These are phyloP conservation scores for Pseudopodoces humilis DNA, from an alignment of 2,113 vertebrate genomes.

Conservation along the genomic window DNA sequence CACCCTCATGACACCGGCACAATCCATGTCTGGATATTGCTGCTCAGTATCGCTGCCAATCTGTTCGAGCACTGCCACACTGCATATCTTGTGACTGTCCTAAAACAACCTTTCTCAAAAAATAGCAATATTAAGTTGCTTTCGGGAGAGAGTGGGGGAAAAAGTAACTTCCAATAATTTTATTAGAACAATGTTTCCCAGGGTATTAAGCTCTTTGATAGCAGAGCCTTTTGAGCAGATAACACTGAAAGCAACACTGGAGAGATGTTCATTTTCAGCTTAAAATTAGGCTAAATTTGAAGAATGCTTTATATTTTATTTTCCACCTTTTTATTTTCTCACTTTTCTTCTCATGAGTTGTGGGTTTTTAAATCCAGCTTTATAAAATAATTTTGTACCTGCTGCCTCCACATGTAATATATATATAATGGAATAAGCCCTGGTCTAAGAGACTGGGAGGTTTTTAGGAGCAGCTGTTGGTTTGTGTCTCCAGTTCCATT, in stretches of 20 bases:
- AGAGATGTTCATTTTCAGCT: background rate
- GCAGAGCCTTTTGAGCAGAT: background rate
- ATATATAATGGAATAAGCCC: background rate
- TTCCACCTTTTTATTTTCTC: background rate
- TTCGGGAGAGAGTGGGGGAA: accelerated
- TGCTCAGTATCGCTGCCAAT: background rate
- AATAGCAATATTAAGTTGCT: background rate
- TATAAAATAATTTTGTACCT: background rate
- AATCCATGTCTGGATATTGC: background rate
- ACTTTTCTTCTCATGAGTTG: background rate
- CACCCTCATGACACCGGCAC: background rate
- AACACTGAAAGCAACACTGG: background rate
- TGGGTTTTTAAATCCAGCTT: background rate
- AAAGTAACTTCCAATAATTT: background rate
- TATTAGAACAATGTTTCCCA: background rate
- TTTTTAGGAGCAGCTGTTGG: background rate
- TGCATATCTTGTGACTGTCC: background rate
- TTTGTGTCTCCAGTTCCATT: background rate
- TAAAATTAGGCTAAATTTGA: background rate
- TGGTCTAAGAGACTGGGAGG: background rate
- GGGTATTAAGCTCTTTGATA: background rate
- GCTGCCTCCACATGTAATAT: background rate
- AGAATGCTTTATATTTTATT: background rate
- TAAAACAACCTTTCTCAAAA: background rate
- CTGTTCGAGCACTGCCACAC: slow-evolving; percentile 9